These are phyloP conservation scores for Cotesia congregata DNA, from an alignment of 2,888 invertebrate genomes.

Conservation along the genomic window DNA sequence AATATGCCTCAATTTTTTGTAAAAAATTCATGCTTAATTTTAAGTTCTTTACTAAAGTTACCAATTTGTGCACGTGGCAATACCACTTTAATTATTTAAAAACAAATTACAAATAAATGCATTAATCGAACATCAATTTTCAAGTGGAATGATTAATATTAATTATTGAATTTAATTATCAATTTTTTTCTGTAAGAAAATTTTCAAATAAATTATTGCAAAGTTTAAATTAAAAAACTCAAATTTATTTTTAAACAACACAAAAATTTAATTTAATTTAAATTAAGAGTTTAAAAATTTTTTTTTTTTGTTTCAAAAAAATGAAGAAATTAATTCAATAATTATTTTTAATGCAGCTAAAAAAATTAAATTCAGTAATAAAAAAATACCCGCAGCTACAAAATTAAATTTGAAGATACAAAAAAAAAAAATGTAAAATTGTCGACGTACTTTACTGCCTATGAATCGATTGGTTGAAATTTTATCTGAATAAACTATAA, in stretches of 20 bases:
- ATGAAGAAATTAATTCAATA: no score
- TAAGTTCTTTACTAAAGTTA: background rate
- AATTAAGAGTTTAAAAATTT: no score
- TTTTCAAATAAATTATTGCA: no score
- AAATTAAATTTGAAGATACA: no score
- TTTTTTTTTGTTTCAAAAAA: no score
- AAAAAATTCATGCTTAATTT: background rate
- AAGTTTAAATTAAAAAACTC: no score
- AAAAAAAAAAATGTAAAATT: background rate
- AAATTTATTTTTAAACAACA: no score
- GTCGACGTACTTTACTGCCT: background rate
- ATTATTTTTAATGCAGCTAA: no score
- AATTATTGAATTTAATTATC: background rate
- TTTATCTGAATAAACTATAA: background rate
- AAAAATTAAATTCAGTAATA: no score
- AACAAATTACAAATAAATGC: slow-evolving; percentile 22
- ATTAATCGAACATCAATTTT: background rate
- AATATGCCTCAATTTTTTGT: background rate
- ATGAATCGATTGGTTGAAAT: background rate
- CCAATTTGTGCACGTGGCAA: slow-evolving; percentile 1
- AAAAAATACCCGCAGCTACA: no score
- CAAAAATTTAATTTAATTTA: no score
- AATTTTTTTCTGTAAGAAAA: slow-evolving; percentile 1
- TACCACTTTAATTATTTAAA: background rate
- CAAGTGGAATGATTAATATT: slow-evolving; percentile 16